Percentiles rank a stretch among this genome's conserved stretches.
Evolutionary conservation across 2,888 invertebrate genomes (phyloP).

Genomic region (Strigamia maritima): DNA sequence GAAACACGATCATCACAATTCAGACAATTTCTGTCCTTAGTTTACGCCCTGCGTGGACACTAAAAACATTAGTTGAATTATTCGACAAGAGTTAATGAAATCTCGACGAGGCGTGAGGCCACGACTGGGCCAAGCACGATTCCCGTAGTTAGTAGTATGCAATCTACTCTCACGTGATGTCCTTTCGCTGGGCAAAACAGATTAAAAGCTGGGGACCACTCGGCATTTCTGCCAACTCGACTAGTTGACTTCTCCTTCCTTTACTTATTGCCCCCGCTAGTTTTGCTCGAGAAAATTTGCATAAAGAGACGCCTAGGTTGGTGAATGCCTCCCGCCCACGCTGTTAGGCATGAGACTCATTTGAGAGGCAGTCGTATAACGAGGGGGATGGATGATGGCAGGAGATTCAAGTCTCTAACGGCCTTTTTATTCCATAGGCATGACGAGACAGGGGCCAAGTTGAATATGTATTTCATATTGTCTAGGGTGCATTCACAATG

Average conservation of each 20-base stretch:
- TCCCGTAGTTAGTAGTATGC: not conserved
- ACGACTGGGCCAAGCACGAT: not conserved
- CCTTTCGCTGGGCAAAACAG: constrained; percentile 1
- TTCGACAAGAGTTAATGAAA: constrained; percentile 10
- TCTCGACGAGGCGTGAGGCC: not conserved
- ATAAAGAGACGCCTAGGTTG: constrained; percentile 15
- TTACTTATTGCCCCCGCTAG: constrained; percentile 5
- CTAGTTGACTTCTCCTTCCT: constrained; percentile 10
- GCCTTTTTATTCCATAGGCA: constrained; percentile 15
- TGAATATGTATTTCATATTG: constrained; percentile 10
- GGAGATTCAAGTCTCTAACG: constrained; percentile 1
- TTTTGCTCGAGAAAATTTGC: constrained; percentile 10
- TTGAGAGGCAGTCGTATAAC: constrained; percentile 5
- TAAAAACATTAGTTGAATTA: not conserved
- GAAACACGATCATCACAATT: not conserved
- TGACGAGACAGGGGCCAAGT: not conserved
- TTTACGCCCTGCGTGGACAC: constrained; percentile 5
- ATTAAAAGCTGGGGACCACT: constrained; percentile 1
- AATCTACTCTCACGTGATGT: not conserved
- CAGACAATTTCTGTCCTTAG: not conserved
- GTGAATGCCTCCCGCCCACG: constrained; percentile 1
- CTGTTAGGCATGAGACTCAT: constrained; percentile 10
- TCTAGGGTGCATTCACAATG: constrained; percentile 10
- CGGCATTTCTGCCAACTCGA: not conserved
- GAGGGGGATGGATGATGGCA: constrained; percentile 10